Evolutionary conservation across 1,140 invertebrate genomes (phyloP).

Genomic region (Hormaphis cornu): DNA sequence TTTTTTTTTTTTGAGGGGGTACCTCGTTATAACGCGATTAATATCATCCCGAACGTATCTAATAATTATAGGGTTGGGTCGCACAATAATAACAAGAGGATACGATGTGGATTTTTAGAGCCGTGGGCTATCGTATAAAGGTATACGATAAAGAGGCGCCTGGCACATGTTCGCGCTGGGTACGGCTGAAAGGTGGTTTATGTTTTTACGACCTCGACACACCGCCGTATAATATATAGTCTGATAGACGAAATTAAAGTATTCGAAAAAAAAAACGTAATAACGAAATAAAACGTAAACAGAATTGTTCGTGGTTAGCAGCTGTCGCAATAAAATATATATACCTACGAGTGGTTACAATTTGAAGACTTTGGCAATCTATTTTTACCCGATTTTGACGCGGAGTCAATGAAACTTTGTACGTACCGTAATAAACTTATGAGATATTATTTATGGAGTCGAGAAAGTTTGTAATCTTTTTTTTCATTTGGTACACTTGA

Average conservation of each 20-base stretch:
- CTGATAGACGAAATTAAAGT: slow-evolving; percentile 14
- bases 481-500: too few relatives aligned
- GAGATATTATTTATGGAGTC: too few relatives aligned
- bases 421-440: too few relatives aligned
- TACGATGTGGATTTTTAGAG: slow-evolving; percentile 19
- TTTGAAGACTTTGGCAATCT: not conserved
- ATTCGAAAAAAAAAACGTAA: not conserved
- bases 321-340: too few relatives aligned
- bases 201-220: slow-evolving; percentile 21
- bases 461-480: too few relatives aligned
- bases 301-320: slow-evolving; percentile 8
- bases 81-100: slow-evolving; percentile 25
- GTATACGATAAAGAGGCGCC: slow-evolving; percentile 6
- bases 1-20: not conserved
- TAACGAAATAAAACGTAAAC: slow-evolving; percentile 12
- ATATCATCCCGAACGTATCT: not conserved
- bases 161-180: slow-evolving; percentile 8
- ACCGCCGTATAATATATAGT: not conserved
- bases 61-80: slow-evolving; percentile 12
- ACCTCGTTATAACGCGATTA: slow-evolving; percentile 29
- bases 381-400: not conserved
- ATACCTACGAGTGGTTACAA: not conserved
- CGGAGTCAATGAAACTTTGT: not conserved
- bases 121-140: not conserved
- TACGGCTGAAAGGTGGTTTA: slow-evolving; percentile 28